Evolutionary conservation across 2,797 vertebrate genomes (phyloP).

Genomic region (Eurystomus glaucurus): DNA sequence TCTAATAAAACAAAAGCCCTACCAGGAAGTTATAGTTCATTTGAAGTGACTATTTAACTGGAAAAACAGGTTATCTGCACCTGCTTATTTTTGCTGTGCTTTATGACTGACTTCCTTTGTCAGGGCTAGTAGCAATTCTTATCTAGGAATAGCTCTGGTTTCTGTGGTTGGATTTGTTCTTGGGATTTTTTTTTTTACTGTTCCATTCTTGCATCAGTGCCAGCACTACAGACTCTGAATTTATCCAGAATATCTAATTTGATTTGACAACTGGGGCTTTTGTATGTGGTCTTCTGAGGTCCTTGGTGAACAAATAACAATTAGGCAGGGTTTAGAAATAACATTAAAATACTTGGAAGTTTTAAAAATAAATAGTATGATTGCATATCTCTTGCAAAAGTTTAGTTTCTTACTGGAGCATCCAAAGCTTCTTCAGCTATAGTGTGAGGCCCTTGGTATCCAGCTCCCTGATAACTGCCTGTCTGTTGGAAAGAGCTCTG

Average conservation of each 20-base stretch:
- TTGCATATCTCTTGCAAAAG: background rate
- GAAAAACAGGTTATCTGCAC: conserved; percentile 19
- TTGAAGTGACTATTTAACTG: background rate
- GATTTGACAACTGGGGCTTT: background rate
- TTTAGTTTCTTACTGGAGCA: background rate
- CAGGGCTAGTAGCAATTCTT: background rate
- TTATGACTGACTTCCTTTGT: background rate
- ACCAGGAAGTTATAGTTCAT: background rate
- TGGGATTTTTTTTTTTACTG: background rate
- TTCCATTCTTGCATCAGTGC: background rate
- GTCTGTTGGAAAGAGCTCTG: background rate
- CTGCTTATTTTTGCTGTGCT: background rate
- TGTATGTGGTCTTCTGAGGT: background rate
- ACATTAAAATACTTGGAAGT: background rate
- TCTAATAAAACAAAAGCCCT: background rate
- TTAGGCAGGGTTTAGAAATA: background rate
- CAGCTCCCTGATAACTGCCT: background rate
- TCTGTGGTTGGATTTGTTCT: background rate
- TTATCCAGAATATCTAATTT: background rate
- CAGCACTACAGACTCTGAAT: background rate
- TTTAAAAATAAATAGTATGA: background rate
- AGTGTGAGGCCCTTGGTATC: background rate
- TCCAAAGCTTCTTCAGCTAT: background rate
- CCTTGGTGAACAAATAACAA: background rate
- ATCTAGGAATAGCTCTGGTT: background rate